Conservation (phyloP, 2,113 vertebrate genomes). For the Pandion haliaetus region DNA sequence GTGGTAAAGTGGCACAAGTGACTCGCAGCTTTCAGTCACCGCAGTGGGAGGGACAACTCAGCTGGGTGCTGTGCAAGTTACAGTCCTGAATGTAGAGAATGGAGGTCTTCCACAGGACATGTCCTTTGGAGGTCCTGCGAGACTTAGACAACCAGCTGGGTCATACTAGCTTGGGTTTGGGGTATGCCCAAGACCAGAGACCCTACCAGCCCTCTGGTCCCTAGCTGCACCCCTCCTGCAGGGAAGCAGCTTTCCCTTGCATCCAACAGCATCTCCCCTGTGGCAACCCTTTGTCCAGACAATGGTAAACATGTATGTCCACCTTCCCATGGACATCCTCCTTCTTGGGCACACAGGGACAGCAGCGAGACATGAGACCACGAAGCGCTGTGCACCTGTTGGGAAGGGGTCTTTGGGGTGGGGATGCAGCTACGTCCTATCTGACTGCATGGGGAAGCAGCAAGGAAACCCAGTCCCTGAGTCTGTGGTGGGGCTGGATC, state of each 20-base stretch:
- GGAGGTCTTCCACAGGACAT: neutral
- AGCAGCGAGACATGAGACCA: rapidly evolving
- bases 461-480: neutral
- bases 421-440: neutral
- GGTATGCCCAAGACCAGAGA: neutral
- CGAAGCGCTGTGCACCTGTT: rapidly evolving
- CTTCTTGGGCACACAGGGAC: neutral
- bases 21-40: neutral
- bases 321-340: neutral
- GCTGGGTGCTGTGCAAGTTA: neutral
- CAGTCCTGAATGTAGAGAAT: neutral
- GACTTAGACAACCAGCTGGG: neutral
- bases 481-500: neutral
- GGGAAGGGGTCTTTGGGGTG: rapidly evolving
- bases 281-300: neutral
- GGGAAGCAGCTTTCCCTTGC: neutral
- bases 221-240: neutral
- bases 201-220: neutral
- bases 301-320: rapidly evolving
- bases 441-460: neutral
- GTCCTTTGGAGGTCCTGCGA: neutral
- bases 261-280: neutral
- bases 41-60: neutral
- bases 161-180: neutral
- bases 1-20: neutral